Percentiles rank a stretch among this genome's conserved stretches.
Evolutionary conservation across 2,888 invertebrate species (phyloP).

Genomic region (Dasypogon diadema): DNA sequence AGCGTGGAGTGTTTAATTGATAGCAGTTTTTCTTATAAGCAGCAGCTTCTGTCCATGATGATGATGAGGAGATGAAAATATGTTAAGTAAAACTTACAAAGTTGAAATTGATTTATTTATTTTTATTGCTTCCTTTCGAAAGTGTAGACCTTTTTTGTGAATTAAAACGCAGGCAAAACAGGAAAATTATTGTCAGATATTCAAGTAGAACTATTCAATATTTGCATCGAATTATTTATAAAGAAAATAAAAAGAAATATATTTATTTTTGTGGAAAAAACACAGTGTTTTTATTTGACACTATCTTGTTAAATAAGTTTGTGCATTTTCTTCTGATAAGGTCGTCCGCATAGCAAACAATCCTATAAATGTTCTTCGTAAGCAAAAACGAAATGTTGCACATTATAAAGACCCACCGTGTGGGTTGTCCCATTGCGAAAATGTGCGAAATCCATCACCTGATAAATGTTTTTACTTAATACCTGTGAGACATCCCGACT

Average conservation of each 20-base stretch:
- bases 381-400: too few species aligned
- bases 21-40: not conserved
- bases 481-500: too few species aligned
- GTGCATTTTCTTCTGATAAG: too few species aligned
- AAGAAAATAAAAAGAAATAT: constrained; percentile 34
- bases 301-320: too few species aligned
- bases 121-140: constrained; percentile 22
- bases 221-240: constrained; percentile 32
- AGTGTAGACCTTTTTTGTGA: not conserved
- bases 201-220: constrained; percentile 17
- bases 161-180: not conserved
- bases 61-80: too few species aligned
- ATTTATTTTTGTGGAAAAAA: constrained; percentile 41
- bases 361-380: too few species aligned
- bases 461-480: too few species aligned
- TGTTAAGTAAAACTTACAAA: constrained; percentile 30
- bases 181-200: not conserved
- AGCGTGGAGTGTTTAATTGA: constrained; percentile 44
- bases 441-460: too few species aligned
- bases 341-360: too few species aligned
- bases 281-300: not conserved
- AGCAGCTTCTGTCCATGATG: not conserved
- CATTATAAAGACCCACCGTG: too few species aligned
- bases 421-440: too few species aligned
- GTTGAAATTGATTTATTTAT: constrained; percentile 44